Evolutionary conservation across 2,113 vertebrate genomes (phyloP).

Genomic region (Sphyrna mokarran): DNA sequence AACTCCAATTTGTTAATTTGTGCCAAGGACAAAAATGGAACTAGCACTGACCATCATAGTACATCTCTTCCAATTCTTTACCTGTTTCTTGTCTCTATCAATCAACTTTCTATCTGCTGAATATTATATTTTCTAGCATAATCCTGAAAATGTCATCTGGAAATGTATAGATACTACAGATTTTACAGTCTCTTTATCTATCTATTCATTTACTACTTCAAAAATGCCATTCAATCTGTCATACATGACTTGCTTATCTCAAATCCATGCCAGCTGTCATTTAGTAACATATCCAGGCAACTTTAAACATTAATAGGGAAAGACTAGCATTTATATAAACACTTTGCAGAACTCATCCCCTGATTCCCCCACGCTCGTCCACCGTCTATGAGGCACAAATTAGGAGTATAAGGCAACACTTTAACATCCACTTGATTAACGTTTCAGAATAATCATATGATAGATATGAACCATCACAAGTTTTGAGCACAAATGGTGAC

Average conservation of each 20-base stretch:
- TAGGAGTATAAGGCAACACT: no score
- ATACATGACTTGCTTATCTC: neutral
- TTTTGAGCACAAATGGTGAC: no score
- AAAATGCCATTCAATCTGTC: neutral
- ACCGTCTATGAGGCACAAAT: no score
- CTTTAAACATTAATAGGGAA: no score
- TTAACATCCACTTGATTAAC: no score
- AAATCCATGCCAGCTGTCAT: neutral
- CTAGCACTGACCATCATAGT: no score
- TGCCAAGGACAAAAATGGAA: neutral
- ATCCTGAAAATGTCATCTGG: neutral
- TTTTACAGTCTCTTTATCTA: neutral
- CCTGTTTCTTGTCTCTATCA: neutral
- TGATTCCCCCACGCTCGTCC: no score
- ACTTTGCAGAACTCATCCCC: no score
- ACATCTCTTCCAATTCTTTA: neutral
- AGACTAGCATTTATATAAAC: no score
- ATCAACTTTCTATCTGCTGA: neutral
- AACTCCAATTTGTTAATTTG: neutral
- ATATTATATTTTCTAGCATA: neutral
- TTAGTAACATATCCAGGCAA: no score
- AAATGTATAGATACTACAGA: neutral
- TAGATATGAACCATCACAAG: no score
- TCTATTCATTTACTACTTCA: neutral
- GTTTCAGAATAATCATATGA: no score